Base-by-base conservation (phyloP, 2,113 vertebrate species). In the Antechinus flavipes region DNA sequence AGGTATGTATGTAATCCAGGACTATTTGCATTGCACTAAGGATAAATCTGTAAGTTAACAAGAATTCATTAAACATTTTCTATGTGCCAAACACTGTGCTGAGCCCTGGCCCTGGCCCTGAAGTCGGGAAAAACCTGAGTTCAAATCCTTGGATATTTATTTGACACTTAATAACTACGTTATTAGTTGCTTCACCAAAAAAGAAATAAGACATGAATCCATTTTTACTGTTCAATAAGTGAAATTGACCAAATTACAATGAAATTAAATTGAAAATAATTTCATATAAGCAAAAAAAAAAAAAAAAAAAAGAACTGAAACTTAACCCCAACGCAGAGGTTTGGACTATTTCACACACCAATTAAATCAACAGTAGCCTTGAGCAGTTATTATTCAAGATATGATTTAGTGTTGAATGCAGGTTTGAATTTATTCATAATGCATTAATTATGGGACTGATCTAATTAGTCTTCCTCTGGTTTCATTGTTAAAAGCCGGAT, bases 381-480 rank as follows among this genome's bases (percentile, higher is more conserved):
- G 96, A 96, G 53, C 94, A 96, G 97, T 96, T 97, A 97, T 98
- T 98, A 98, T 97, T 96, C 52, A 94, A 97, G 96, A 94, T 97
- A 97, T 97, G 97, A 98, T 98, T 98, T 97, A 96, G 97, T 97
- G 97, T 97, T 97, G 97, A 97, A 98, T 97, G 97, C 96, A 94
- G 97, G 96, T 96, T 97, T 97, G 98, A 97, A 98, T 98, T 97
- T 97, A 97, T 97, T 98, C 97, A 97, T 98, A 97, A 97, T 98
- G 96, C 97, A 97, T 97, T 97, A 97, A 98, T 97, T 97, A 96
- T 97, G 93, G 93, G 94, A 93, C 96, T 97, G 96, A 96, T 91
- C 96, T 98, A 97, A 98, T 97, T 97, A 98, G 97, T 94, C 95
- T 97, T 96, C 93, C 97, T 97, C 91, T 97, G 95, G 97, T 96